Evolutionary conservation across 2,113 vertebrate genomes (phyloP), one percentile per base, ranked within the genome.

Genomic region (Labeo rohita): DNA sequence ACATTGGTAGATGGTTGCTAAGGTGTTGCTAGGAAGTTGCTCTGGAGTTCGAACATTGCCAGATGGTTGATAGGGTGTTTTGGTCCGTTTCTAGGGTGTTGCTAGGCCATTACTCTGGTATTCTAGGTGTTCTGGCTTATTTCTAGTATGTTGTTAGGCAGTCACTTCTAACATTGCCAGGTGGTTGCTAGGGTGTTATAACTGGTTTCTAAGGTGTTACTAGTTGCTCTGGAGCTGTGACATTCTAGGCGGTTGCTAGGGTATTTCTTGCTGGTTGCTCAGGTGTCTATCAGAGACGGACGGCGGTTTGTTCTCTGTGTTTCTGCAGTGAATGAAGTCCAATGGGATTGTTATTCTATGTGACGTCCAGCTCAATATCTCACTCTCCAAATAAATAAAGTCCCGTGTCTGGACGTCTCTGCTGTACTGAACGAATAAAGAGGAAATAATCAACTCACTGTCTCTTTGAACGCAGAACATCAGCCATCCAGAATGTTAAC

Each of bases 311-410:
- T 28, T 4, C 8, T 65, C 10, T 65, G 61, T 11, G 8, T 28
- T 65, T 65, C 61, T 63, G 59, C 59, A 9, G 59, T 23, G 21
- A 96, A 96, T 96, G 96, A 96, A 94, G 96, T 96, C 95, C 95
- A 94, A 96, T 95, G 95, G 95, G 95, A 96, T 95, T 96, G 96
- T 95, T 95, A 96, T 96, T 96, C 96, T 95, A 95, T 95, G 94
- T 96, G 95, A 94, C 95, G 94, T 94, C 95, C 96, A 95, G 94
- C 95, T 96, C 94, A 94, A 95, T 95, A 96, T 94, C 45, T 85
- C 65, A 95, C 95, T 95, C 95, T 95, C 92, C 92, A 95, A 95
- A 96, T 96, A 95, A 96, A 96, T 96, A 96, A 96, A 95, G 95
- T 94, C 94, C 94, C 94, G 68, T 61, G 82, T 39, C 5, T 39